Evolutionary conservation across 2,797 vertebrate species (phyloP), one percentile per base, ranked within the genome.

Genomic region (Phoeniculus purpureus): DNA sequence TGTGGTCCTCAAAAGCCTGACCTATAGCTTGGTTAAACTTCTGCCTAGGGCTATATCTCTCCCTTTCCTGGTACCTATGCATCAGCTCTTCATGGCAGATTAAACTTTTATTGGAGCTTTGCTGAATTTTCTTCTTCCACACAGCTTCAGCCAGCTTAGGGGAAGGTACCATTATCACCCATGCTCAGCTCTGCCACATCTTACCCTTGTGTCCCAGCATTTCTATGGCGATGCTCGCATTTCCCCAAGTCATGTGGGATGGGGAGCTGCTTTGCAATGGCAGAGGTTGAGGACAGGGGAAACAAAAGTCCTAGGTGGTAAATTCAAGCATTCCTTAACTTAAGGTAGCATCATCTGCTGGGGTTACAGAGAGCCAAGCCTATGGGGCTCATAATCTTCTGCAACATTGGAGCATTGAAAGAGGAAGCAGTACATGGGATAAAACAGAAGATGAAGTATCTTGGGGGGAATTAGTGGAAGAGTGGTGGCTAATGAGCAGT

Each of bases 121-220:
- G 22, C 6, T 0, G 1, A 18, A 25, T 79, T 55, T 75, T 82
- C n/a, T 50, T 60, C 73, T 55, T 70, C 68, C 62, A 51, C 1
- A 0, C 29, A 51, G 23, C 40, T 65, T 67, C 56, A 82, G 43
- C 7, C 10, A 22, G 17, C 20, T 70, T 4, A 3, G 3, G 45
- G 12, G 37, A 31, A 27, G 29, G 19, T 23, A 22, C 52, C 2
- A 0, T 72, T 58, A 51, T 34, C 37, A 43, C 16, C 22, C 1
- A 0, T 2, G 2, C 29, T 55, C 0, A 0, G 6, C 16, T 59
- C 32, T 66, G 26, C 7, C 4, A 0, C 3, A 0, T 31, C 56
- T 68, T 17, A 3, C 9, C n/a, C 9, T 77, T 1, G 0, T 32
- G 40, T 59, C 61, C 29, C 51, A 37, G 51, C 1, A 1, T 26